Percentiles rank a stretch among this genome's conserved stretches.
phyloP scores from a whole-genome alignment of 2,888 invertebrate genomes.

The Eilema caniola region DNA sequence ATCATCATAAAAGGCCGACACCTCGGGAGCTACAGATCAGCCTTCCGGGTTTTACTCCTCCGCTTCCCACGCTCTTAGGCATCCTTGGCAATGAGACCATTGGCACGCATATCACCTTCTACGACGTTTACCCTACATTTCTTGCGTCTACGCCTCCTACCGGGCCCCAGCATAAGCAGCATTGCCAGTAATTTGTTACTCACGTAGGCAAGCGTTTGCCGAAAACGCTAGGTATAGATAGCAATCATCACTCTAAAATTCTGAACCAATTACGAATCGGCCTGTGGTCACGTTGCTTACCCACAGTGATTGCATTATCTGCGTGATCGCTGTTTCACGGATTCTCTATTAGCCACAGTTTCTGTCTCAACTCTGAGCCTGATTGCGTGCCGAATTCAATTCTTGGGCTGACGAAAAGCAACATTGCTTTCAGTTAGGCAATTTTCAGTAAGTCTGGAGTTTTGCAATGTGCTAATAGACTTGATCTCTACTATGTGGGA shows the following conservation, averaged over 20 bases:
- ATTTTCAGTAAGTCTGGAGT: slow-evolving; percentile 1
- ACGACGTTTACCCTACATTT: no score
- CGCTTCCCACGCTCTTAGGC: no score
- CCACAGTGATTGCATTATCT: background rate
- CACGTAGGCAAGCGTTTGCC: no score
- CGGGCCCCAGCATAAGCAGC: no score
- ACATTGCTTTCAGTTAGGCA: background rate
- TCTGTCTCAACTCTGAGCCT: background rate
- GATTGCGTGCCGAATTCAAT: background rate
- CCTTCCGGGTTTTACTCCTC: no score
- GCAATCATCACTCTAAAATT: background rate
- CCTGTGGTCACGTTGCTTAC: background rate
- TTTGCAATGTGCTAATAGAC: background rate
- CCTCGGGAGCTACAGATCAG: no score
- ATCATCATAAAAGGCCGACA: background rate
- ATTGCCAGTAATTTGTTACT: no score
- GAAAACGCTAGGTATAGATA: no score
- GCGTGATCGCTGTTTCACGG: background rate
- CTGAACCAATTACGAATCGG: background rate
- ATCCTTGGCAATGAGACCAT: no score
- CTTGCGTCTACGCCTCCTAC: no score
- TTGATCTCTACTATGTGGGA: background rate
- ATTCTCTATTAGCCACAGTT: background rate
- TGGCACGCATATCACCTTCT: no score
- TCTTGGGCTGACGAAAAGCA: background rate